A percentile compares a stretch with the other conserved stretches of the same genome.
Evolutionary conservation across 2,113 vertebrate species (phyloP).

Genomic region (Toxostoma redivivum): DNA sequence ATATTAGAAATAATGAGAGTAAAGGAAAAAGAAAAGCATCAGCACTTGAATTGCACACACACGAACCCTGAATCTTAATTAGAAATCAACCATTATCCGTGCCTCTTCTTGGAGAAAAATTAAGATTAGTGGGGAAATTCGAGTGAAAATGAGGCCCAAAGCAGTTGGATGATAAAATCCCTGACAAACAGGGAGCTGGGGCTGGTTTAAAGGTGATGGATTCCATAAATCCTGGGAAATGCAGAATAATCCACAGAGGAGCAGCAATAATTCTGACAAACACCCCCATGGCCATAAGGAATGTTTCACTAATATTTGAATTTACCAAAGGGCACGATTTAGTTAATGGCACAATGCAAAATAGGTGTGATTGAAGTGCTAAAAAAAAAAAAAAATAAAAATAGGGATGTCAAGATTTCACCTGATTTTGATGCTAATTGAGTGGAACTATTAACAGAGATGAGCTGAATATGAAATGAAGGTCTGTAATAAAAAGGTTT

Average conservation of each 20-base stretch:
- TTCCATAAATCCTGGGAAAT: neutral
- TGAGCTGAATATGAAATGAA: neutral
- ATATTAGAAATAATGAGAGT: neutral
- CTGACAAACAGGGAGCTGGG: neutral
- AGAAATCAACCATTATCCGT: neutral
- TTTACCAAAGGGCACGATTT: neutral
- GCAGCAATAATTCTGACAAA: neutral
- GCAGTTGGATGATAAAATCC: neutral
- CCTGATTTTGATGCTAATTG: constrained; percentile 9
- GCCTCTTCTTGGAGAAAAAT: neutral
- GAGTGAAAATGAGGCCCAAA: neutral
- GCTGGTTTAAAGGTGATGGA: neutral
- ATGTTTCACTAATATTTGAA: neutral
- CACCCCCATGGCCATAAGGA: neutral
- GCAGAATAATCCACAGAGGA: neutral
- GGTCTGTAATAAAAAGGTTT: neutral
- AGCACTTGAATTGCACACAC: neutral
- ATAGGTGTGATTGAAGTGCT: neutral
- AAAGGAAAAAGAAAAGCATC: neutral
- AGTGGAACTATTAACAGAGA: neutral
- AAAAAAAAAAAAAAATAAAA: neutral
- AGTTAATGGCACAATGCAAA: neutral
- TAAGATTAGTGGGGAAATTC: neutral
- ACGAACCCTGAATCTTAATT: neutral
- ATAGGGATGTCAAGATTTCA: neutral